Evolutionary conservation across 1,140 invertebrate genomes (phyloP), one percentile per base, ranked within the genome.

Genomic region (Leptopilina clavipes): DNA sequence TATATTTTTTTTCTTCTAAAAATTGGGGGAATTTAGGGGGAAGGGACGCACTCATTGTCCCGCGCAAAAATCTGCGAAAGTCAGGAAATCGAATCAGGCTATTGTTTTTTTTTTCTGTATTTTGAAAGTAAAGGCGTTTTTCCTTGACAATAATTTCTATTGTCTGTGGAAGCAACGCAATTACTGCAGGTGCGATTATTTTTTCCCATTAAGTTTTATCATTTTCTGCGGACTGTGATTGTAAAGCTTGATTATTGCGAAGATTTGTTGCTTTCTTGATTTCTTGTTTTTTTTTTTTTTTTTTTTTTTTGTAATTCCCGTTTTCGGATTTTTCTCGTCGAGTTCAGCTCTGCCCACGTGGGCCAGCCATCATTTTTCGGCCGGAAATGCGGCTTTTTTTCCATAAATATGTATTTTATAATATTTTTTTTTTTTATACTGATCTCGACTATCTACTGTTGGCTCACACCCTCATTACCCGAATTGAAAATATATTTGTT

Each of bases 361-460:
- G 83, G 83, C 85, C 85, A 86, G 83, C 79, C n/a, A n/a, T 79
- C 25, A 31, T 83, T 80, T 72, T 78, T 83, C 78, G n/a, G n/a
- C n/a, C n/a, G n/a, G n/a, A n/a, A n/a, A n/a, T n/a, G n/a, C n/a
- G n/a, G n/a, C n/a, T n/a, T n/a, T n/a, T n/a, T n/a, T n/a, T n/a
- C n/a, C n/a, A n/a, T n/a, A n/a, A n/a, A n/a, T n/a, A n/a, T n/a
- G n/a, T n/a, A n/a, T n/a, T n/a, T n/a, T n/a, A n/a, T n/a, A 31
- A 31, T 48, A 3, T 48, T 48, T n/a, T 48, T 48, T 48, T 48
- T 14, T n/a, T 48, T 48, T n/a, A n/a, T n/a, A n/a, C n/a, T n/a
- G n/a, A n/a, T n/a, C n/a, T n/a, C n/a, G n/a, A n/a, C n/a, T n/a
- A n/a, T n/a, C n/a, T n/a, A n/a, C n/a, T n/a, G n/a, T n/a, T n/a